Evolutionary conservation across 2,888 invertebrate genomes (phyloP), one percentile per base, ranked within the genome.

Genomic region (Tetragonula carbonaria): DNA sequence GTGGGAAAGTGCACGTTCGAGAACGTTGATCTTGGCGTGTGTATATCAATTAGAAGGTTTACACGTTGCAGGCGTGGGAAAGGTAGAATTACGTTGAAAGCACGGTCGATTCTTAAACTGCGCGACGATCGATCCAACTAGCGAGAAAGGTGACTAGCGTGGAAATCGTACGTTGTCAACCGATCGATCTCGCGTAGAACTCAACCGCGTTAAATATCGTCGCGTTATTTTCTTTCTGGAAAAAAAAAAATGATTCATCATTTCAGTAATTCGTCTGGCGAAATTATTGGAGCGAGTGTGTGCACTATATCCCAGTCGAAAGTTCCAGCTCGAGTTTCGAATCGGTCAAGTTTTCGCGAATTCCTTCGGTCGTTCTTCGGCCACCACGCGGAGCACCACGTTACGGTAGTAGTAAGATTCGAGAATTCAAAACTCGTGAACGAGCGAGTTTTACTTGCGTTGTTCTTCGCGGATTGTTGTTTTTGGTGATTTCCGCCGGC

Each of bases 21-120:
- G 67, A n/a, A n/a, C 18, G 23, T 33, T n/a, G 45, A 51, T 23
- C 51, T 18, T 18, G n/a, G 1, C 16, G 50, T 21, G 28, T 50
- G 21, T 18, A 14, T 28, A 50, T 73, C 62, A 62, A 73, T 73
- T 62, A 51, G 28, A 50, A 23, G 74, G n/a, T 63, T 51, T 33
- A 28, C 8, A n/a, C 8, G 63, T 11, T 50, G 16, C 63, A n/a
- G 73, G 28, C 63, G 51, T 63, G 51, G 63, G 51, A 63, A 63
- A 33, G 33, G 21, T 63, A 33, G 63, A 63, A 74, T 63, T 74
- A 74, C 8, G 21, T 18, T 59, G 21, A n/a, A 51, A 63, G 33
- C 73, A 50, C 8, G 73, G 62, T 73, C 62, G 73, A 62, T 62
- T 62, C 21, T 73, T 73, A 62, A 73, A 62, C 62, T 4, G 63